Evolutionary conservation across 2,113 vertebrate genomes (phyloP), one percentile per base, ranked within the genome.

Genomic region (Gorsachius goisagi): DNA sequence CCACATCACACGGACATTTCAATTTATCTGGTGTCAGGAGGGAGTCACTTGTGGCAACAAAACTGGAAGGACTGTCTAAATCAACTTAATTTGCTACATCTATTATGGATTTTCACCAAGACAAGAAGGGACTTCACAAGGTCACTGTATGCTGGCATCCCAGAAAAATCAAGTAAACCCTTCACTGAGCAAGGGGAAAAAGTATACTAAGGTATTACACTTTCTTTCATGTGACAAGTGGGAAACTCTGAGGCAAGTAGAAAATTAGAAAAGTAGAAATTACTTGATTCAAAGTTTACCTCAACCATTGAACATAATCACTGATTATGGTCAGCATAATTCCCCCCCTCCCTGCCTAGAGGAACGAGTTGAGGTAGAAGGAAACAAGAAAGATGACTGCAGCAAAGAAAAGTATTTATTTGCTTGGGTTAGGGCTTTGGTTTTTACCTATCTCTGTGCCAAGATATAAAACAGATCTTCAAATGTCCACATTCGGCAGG

Each of bases 1-100:
- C 69, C 69, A 9, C 66, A 90, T 85, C 92, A 92, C 76, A 87
- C 0, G 2, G 91, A 53, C 80, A 58, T 49, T 82, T 87, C 88
- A 71, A 76, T 66, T 85, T 71, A 56, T 95, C 78, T 83, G 63
- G 55, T 91, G 85, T 88, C 95, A 91, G 85, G 66, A 93, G 78
- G 72, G 68, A 84, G 78, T 76, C 63, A 84, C 66, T 79, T 16
- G 72, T 7, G 2, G 66, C 76, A 90, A 49, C 8, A 15, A 35
- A 77, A 4, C 28, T 44, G 44, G 76, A 55, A 92, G 30, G 84
- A 85, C 73, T 85, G 15, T 79, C 69, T 62, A 58, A 56, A 45
- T 30, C 69, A 55, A 74, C 79, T 50, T 22, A 12, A 87, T 81
- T 75, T 75, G 49, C 64, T 92, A 77, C 20, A 64, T 55, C 67